A percentile compares a stretch with the other conserved stretches of the same genome.
phyloP scores from a whole-genome alignment of 1,140 invertebrate species.

The Papilio dardanus region DNA sequence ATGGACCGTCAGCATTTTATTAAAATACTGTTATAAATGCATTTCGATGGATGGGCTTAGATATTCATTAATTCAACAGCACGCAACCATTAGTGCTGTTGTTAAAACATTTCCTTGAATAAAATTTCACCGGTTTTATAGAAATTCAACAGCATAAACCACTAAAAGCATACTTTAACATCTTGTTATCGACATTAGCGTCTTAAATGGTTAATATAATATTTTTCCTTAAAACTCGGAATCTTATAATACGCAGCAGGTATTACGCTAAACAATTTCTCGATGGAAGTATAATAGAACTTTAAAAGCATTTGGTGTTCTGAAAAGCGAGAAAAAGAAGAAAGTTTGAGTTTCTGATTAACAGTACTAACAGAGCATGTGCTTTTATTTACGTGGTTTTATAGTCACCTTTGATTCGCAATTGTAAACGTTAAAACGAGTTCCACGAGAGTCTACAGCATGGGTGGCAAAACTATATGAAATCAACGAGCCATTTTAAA shows the following conservation, averaged over 20 bases:
- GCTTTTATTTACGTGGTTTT: neutral
- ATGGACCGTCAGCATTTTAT: neutral
- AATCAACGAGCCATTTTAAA: too few species aligned
- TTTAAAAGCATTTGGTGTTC: too few species aligned
- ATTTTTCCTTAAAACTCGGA: too few species aligned
- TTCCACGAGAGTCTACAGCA: constrained; percentile 41
- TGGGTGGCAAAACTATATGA: too few species aligned
- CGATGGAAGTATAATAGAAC: too few species aligned
- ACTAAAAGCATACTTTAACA: neutral
- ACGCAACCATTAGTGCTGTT: neutral
- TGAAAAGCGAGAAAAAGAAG: too few species aligned
- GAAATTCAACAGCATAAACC: neutral
- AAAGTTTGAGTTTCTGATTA: too few species aligned
- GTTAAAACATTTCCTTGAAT: neutral
- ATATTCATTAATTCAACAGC: neutral
- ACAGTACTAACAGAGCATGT: neutral
- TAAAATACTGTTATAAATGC: neutral
- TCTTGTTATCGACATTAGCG: neutral
- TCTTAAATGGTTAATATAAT: neutral
- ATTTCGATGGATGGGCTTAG: neutral
- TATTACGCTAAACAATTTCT: too few species aligned
- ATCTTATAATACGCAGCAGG: too few species aligned
- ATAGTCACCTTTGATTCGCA: constrained; percentile 1
- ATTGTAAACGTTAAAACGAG: constrained; percentile 26
- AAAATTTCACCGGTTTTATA: neutral